Base-by-base conservation (phyloP, 2,797 vertebrate species). In the Muscicapa comitata region DNA sequence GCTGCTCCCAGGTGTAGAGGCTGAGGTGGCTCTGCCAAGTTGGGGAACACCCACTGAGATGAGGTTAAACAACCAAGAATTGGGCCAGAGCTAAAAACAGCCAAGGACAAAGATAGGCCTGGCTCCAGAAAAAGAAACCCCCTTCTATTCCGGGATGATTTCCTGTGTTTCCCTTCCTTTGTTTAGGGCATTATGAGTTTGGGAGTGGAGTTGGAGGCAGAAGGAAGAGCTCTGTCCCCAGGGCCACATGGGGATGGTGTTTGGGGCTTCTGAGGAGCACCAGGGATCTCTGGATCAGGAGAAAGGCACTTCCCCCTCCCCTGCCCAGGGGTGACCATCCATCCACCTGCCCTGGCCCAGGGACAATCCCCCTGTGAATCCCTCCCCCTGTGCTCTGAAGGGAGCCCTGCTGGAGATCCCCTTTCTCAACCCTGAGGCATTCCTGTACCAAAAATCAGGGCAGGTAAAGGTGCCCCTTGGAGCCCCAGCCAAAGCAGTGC, bases 91-190 rank as follows among this genome's bases (percentile, higher is more conserved):
- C 38, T 92, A 93, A 92, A 91, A 90, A 73, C 16, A 92, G 26
- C 28, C 66, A 28, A 62, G 59, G 86, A 81, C 53, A 53, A 86
- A 61, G 65, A 28, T 16, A 48, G 73, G 2, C 67, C 33, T 6
- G 20, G 45, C 58, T 58, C 61, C 83, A 92, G 50, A 70, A 75
- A 81, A 93, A 80, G 75, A 92, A 95, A 84, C 5, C 9, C 40
- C 73, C 17, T 90, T 88, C 88, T 90, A 38, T 82, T 94, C 67
- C 63, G 55, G 90, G 80, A 75, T 6, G 0, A 10, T 70, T 95
- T 95, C 92, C 96, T 79, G 80, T 88, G 48, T 86, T 97, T 93
- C 77, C 86, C 76, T 93, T 79, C 86, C 82, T 96, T 90, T 94
- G 92, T 86, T 94, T 23, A 24, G 51, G 10, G 35, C 47, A 33